phyloP scores from a whole-genome alignment of 2,113 vertebrate genomes.

The Leucoraja erinaceus region DNA sequence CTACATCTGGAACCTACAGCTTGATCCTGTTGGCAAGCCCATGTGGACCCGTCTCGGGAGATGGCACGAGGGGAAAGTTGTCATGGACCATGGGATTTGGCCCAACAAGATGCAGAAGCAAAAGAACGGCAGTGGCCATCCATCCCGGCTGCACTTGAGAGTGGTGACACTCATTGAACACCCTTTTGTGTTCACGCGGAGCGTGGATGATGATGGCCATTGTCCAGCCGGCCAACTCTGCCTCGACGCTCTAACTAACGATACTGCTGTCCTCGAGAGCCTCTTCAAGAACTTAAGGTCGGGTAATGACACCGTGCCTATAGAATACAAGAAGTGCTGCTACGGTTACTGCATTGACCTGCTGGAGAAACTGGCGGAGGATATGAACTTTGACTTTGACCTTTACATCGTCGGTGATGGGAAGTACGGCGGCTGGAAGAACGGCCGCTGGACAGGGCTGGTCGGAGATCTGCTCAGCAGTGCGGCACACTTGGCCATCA shows the following conservation, averaged over 20 bases:
- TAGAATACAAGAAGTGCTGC: slow-evolving; percentile 68
- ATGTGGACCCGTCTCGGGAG: slow-evolving; percentile 88
- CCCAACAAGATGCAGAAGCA: slow-evolving; percentile 64
- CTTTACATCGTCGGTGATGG: slow-evolving; percentile 75
- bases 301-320: slow-evolving; percentile 64
- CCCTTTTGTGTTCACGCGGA: slow-evolving; percentile 83
- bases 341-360: slow-evolving; percentile 76
- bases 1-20: slow-evolving; percentile 91
- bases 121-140: slow-evolving; percentile 52
- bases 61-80: slow-evolving; percentile 76
- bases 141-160: slow-evolving; percentile 69
- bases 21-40: slow-evolving; percentile 80
- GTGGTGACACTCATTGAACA: slow-evolving; percentile 90
- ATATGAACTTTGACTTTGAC: slow-evolving; percentile 75
- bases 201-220: slow-evolving; percentile 83
- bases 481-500: slow-evolving; percentile 71
- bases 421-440: slow-evolving; percentile 73
- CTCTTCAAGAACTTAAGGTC: slow-evolving; percentile 81
- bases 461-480: slow-evolving; percentile 70
- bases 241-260: slow-evolving; percentile 81
- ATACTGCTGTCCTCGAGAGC: slow-evolving; percentile 66
- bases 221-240: slow-evolving; percentile 89
- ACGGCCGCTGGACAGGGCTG: slow-evolving; percentile 69
- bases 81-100: slow-evolving; percentile 79
- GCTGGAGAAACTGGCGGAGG: slow-evolving; percentile 69